A percentile compares a stretch with the other conserved stretches of the same genome.
phyloP scores from a whole-genome alignment of 2,888 invertebrate genomes.

The Gari tellinella region DNA sequence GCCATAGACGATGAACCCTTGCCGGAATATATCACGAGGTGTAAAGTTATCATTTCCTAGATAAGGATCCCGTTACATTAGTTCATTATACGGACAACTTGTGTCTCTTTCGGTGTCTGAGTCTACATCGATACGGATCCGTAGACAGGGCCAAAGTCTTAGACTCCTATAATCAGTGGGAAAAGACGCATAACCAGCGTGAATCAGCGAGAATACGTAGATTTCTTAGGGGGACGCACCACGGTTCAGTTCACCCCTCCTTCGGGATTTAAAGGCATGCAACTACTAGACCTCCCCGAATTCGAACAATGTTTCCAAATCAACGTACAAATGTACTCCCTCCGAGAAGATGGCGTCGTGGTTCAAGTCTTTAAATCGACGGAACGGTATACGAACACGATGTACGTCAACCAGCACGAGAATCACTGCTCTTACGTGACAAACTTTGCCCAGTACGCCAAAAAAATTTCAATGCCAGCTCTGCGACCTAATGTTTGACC shows the following conservation, averaged over 20 bases:
- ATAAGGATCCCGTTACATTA: background rate
- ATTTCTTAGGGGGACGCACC: background rate
- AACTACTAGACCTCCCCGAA: slow-evolving; percentile 6
- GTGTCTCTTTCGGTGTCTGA: slow-evolving; percentile 1
- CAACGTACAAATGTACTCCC: slow-evolving; percentile 24
- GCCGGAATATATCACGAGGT: slow-evolving; percentile 1
- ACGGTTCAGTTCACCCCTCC: slow-evolving; percentile 1
- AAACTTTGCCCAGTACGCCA: slow-evolving; percentile 14
- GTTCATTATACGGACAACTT: slow-evolving; percentile 4
- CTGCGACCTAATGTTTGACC: slow-evolving; percentile 19
- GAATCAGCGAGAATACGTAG: no score
- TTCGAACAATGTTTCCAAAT: slow-evolving; percentile 25
- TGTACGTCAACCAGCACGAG: slow-evolving; percentile 28
- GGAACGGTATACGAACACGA: slow-evolving; percentile 12
- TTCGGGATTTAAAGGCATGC: slow-evolving; percentile 3
- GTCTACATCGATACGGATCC: background rate
- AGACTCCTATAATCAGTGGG: background rate
- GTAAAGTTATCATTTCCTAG: background rate
- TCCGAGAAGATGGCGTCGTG: slow-evolving; percentile 16
- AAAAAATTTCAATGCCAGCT: slow-evolving; percentile 21
- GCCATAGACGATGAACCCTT: background rate
- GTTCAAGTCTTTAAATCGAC: slow-evolving; percentile 27
- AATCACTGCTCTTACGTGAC: slow-evolving; percentile 32
- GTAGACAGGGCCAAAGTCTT: slow-evolving; percentile 1
- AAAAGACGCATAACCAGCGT: background rate